Evolutionary conservation across 2,797 vertebrate genomes (phyloP), one percentile per base, ranked within the genome.

Genomic region (Harpagifer antarcticus): DNA sequence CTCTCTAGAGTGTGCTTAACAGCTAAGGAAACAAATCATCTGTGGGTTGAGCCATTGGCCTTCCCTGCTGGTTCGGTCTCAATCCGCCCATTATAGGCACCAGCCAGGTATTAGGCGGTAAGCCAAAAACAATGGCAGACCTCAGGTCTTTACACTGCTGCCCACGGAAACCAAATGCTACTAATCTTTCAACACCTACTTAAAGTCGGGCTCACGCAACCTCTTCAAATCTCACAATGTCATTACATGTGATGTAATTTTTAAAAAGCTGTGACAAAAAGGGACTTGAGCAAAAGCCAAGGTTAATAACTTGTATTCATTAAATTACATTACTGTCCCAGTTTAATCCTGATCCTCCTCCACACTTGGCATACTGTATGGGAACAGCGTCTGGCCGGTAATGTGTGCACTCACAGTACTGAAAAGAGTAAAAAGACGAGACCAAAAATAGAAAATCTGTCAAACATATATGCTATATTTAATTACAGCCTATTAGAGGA

Each of bases 291-390:
- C 56, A 27, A 53, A 79, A 57, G 66, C 37, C 3, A 10, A 55
- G 77, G 79, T 87, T 90, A 87, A 88, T 90, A 85, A 86, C 76
- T 66, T 12, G 17, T 71, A 72, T 83, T 67, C 78, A 76, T 86
- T 85, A 79, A 85, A 89, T 81, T 23, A 66, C 76, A 89, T 85
- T 86, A 75, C 67, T 68, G 48, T 55, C 64, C 66, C 58, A 16
- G 53, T 84, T 80, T 68, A 60, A 69, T 58, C 31, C 49, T 31
- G 37, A 60, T 72, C 71, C 56, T 48, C 76, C 69, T 68, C 52
- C 48, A 66, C 20, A 45, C 44, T 20, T 37, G 6, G 55, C 45
- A 3, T 42, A 55, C 52, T 37, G 33, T 37, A 37, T 37, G 67
- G 57, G 45, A 69, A 42, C 70, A 66, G 44, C 1, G 23, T 49